A percentile compares a stretch with the other conserved stretches of the same genome.
Conservation (phyloP, 2,888 invertebrate genomes). For the Eumacrocentrus americanus region DNA sequence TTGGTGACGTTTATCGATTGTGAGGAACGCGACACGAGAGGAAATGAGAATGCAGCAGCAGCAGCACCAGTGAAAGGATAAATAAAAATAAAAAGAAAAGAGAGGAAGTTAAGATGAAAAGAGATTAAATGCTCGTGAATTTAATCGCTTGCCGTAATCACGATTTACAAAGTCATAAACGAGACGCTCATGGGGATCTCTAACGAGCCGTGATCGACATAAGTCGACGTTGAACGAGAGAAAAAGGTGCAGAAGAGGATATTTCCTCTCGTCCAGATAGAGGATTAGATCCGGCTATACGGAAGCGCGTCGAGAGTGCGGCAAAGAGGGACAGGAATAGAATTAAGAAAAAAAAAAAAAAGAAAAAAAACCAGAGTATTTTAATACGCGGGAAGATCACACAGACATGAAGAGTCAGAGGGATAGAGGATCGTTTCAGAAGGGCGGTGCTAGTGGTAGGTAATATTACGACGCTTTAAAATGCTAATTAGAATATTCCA, state of each 20-base stretch:
- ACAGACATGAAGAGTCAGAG: slow-evolving; percentile 5
- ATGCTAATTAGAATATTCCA: slow-evolving; percentile 52
- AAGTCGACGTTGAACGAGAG: slow-evolving; percentile 26
- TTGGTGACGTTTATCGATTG: slow-evolving; percentile 1
- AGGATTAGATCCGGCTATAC: slow-evolving; percentile 29
- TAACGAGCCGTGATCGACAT: slow-evolving; percentile 29
- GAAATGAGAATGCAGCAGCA: not conserved
- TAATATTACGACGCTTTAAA: slow-evolving; percentile 47
- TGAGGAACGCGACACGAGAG: too few species aligned
- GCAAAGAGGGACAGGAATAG: slow-evolving; percentile 12
- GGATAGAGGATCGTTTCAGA: slow-evolving; percentile 21
- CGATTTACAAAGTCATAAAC: slow-evolving; percentile 30
- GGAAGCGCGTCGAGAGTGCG: slow-evolving; percentile 18
- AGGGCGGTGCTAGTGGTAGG: slow-evolving; percentile 30
- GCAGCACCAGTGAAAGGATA: not conserved
- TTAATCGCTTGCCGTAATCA: slow-evolving; percentile 23
- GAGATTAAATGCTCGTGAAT: slow-evolving; percentile 22
- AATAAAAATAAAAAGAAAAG: not conserved
- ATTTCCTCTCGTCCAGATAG: slow-evolving; percentile 22
- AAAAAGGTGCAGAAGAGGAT: slow-evolving; percentile 19
- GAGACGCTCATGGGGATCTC: slow-evolving; percentile 19
- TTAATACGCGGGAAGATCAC: slow-evolving; percentile 26
- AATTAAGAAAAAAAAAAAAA: not conserved
- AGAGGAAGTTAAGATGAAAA: not conserved
- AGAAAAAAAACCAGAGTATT: slow-evolving; percentile 19